Evolutionary conservation across 1,140 invertebrate genomes (phyloP).

Genomic region (Apis mellifera): Amel_HAv3.1 CM009943.2:6529501-6530000

Average conservation of each 20-base stretch:
- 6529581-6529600: constrained; percentile 26
- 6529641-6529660: constrained; percentile 34
- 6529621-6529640: constrained; percentile 34
- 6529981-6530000: not conserved
- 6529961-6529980: not conserved
- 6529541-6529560: not conserved
- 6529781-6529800: constrained; percentile 34
- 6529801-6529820: constrained; percentile 39
- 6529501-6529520: constrained; percentile 13
- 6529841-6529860: constrained; percentile 71
- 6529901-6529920: constrained; percentile 24
- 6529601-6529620: constrained; percentile 26
- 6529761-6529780: constrained; percentile 60
- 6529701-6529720: not conserved
- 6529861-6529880: constrained; percentile 72
- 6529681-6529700: constrained; percentile 1
- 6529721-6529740: constrained; percentile 31
- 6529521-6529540: not conserved
- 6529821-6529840: constrained; percentile 67
- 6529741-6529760: constrained; percentile 66
- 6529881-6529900: constrained; percentile 53
- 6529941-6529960: constrained; percentile 7
- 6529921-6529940: constrained; percentile 5
- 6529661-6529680: not conserved
- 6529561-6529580: not conserved